Evolutionary conservation across 2,113 vertebrate species (phyloP).

Genomic region (Sinocyclocheilus anophthalmus): DNA sequence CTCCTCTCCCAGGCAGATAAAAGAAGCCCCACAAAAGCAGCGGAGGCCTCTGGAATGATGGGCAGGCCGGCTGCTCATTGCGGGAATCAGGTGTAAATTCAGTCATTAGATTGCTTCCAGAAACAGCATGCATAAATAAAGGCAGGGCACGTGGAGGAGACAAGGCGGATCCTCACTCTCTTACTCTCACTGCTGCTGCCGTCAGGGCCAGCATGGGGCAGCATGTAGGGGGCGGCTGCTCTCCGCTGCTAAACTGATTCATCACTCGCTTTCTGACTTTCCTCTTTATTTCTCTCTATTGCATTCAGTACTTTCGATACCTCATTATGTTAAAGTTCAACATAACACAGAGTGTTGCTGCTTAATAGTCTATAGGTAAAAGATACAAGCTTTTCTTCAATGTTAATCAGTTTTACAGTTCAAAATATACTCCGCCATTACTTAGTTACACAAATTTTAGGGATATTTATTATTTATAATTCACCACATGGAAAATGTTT

Average conservation of each 20-base stretch:
- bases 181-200: slow-evolving; percentile 12
- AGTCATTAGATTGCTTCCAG: slow-evolving; percentile 68
- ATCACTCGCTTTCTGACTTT: slow-evolving; percentile 46
- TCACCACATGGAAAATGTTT: neutral
- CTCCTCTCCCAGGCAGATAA: slow-evolving; percentile 58
- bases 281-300: neutral
- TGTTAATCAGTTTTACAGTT: neutral
- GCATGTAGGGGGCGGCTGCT: slow-evolving; percentile 29
- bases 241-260: slow-evolving; percentile 43
- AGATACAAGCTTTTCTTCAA: neutral
- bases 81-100: slow-evolving; percentile 69
- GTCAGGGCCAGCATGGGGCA: slow-evolving; percentile 31
- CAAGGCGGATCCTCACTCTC: slow-evolving; percentile 23
- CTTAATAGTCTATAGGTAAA: neutral
- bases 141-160: slow-evolving; percentile 42
- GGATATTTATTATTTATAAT: neutral
- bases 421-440: neutral
- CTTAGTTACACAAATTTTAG: neutral
- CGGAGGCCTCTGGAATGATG: slow-evolving; percentile 43
- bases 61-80: slow-evolving; percentile 49
- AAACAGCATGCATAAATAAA: slow-evolving; percentile 68
- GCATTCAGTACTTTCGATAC: slow-evolving; percentile 14
- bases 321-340: slow-evolving; percentile 14
- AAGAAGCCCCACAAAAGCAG: slow-evolving; percentile 60
- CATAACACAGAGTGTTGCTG: neutral